Base-by-base conservation (phyloP, 2,888 invertebrate genomes). In the Hypomecis punctinalis region DNA sequence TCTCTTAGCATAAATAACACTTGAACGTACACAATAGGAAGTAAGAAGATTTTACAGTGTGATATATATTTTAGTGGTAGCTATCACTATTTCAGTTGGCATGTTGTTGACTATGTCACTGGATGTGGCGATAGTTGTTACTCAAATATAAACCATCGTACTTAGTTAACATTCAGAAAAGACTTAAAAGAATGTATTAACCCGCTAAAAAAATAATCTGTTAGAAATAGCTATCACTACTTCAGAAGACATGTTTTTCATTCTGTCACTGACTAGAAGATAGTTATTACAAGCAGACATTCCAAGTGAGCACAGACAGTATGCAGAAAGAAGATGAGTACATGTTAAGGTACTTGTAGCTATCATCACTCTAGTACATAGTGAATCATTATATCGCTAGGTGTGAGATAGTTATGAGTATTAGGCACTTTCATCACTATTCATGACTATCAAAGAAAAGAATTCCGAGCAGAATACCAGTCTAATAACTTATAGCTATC, bases 21-120 rank as follows among this genome's bases (percentile, higher is more conserved):
- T 40, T 46, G 40, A 46, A 35, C 23, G 10, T 9, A 10, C 3
- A 52, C 37, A 9, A 10, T 6, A 40, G 7, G 11, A 2, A 23
- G 23, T 2, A 23, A 23, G 23, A 10, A 9, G 8, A 9, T 61
- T 7, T 1, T 9, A 7, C 35, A 10, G 13, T 47, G 33, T 23
- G n/a, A 40, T 40, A 40, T 10, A 8, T 57, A 47, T 40, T 6
- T 40, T 40, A 51, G 37, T 8, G 6, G 36, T 57, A 69, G 70
- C 70, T 59, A 53, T 70, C 68, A 73, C 60, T 65, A 42, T 46
- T 65, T 54, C 60, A 69, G 72, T 61, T 56, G 64, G 63, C 73
- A 79, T 61, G 71, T 74, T 60, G 3, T 35, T 43, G 23, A 66
- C 35, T 60, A 63, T 61, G 68, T 65, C 66, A 69, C 66, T 66